Base-by-base conservation (phyloP, 37 sponge, comb jelly and placozoan species). In the Oopsacas minuta region DNA sequence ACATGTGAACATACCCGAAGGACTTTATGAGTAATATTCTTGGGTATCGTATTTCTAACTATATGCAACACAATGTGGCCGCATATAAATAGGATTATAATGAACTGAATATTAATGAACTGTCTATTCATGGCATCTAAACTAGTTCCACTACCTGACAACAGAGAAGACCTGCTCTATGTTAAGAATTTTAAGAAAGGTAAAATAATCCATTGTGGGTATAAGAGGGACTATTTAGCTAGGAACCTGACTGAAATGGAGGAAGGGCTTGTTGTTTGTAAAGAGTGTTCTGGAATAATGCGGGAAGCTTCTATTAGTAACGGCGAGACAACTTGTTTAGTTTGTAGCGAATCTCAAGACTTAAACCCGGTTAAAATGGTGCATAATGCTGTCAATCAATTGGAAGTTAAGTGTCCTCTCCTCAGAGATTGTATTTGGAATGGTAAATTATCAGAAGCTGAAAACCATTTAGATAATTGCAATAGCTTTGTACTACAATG, bases 41-140 rank as follows among this genome's bases (percentile, higher is more conserved):
- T n/a, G n/a, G n/a, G n/a, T n/a, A n/a, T n/a, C n/a, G n/a, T n/a
- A n/a, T n/a, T n/a, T n/a, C n/a, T n/a, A n/a, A n/a, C n/a, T n/a
- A n/a, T n/a, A n/a, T n/a, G n/a, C n/a, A n/a, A n/a, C n/a, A n/a
- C n/a, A n/a, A n/a, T n/a, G n/a, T n/a, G n/a, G n/a, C n/a, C n/a
- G n/a, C n/a, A n/a, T n/a, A n/a, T n/a, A n/a, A n/a, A n/a, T n/a
- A n/a, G n/a, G n/a, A n/a, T n/a, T n/a, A n/a, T n/a, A n/a, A n/a
- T n/a, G n/a, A n/a, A n/a, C n/a, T n/a, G n/a, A n/a, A n/a, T n/a
- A n/a, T n/a, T n/a, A n/a, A n/a, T n/a, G n/a, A n/a, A n/a, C n/a
- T n/a, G n/a, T n/a, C n/a, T n/a, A n/a, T n/a, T n/a, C 22, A 61
- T 61, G 75, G 75, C 75, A 61, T 61, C 75, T 20, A 61, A 61